phyloP scores from a whole-genome alignment of 2,113 vertebrate species.

The Ovibos moschatus region DNA sequence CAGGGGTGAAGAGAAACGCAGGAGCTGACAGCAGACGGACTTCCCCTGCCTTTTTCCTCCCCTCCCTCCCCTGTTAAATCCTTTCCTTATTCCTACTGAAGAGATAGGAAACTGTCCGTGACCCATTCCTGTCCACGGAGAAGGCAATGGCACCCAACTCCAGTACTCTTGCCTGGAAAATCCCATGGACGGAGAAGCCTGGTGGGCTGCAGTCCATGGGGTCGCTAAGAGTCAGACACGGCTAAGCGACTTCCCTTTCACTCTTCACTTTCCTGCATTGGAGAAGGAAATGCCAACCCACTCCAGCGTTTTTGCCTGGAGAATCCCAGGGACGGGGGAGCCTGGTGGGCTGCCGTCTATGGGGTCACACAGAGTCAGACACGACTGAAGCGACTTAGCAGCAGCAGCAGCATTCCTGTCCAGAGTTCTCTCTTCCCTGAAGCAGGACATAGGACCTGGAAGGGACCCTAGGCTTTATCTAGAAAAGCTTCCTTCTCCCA shows the following conservation, averaged over 20 bases:
- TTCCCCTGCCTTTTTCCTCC: not conserved
- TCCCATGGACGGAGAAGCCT: fast-evolving
- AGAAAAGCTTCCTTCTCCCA: not conserved
- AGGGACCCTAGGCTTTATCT: not conserved
- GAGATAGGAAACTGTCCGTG: not conserved
- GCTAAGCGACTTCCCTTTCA: no score
- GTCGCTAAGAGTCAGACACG: fast-evolving
- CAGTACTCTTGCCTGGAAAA: no score
- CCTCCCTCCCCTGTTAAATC: not conserved
- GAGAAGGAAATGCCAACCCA: no score
- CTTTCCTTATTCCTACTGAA: not conserved
- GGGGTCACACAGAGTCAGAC: fast-evolving
- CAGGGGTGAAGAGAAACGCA: not conserved
- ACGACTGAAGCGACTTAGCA: no score
- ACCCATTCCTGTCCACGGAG: no score
- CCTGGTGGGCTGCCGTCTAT: no score
- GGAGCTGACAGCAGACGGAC: not conserved
- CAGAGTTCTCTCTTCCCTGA: not conserved
- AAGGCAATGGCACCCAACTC: no score
- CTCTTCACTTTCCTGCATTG: no score
- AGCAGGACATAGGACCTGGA: not conserved
- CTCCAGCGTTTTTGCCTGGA: no score
- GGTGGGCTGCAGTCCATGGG: no score
- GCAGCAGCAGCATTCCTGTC: not conserved
- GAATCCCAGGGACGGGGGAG: no score